These are phyloP conservation scores for Semibalanus balanoides DNA, from an alignment of 1,140 invertebrate genomes.

Conservation along the genomic window DNA sequence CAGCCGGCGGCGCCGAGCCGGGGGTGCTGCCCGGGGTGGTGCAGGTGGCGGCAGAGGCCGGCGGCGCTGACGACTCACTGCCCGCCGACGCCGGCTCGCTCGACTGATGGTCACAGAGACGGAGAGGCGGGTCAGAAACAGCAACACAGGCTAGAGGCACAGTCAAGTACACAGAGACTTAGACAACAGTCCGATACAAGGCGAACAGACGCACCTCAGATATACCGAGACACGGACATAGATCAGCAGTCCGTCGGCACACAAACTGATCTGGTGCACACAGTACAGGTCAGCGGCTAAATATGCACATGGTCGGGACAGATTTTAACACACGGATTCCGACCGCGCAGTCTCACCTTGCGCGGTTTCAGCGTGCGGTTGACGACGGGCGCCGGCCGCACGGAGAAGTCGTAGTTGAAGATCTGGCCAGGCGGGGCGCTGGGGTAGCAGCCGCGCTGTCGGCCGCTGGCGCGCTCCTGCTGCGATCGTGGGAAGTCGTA, in stretches of 20 bases:
- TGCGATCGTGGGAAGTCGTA: conserved; percentile 23
- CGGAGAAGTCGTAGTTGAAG: conserved; percentile 4
- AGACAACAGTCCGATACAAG: not conserved
- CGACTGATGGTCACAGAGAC: not conserved
- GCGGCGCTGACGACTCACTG: not conserved
- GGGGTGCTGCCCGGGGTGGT: not conserved
- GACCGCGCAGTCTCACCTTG: not conserved
- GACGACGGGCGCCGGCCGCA: not conserved
- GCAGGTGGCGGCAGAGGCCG: too few relatives aligned
- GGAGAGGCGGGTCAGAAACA: not conserved
- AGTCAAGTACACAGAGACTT: not conserved
- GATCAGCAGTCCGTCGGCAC: too few relatives aligned
- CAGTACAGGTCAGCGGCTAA: too few relatives aligned
- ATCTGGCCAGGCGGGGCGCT: not conserved
- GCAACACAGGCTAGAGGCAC: not conserved
- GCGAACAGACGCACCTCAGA: not conserved
- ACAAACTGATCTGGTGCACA: too few relatives aligned
- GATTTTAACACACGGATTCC: not conserved
- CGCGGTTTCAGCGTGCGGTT: conserved; percentile 6
- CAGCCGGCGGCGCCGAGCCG: conserved; percentile 6
- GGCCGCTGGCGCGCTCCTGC: not conserved
- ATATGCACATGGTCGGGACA: too few relatives aligned
- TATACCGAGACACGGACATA: not conserved
- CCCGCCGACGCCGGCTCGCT: not conserved
- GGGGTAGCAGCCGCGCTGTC: not conserved